phyloP scores from a whole-genome alignment of 2,888 invertebrate species.

The Ommatoiulus sabulosus region DNA sequence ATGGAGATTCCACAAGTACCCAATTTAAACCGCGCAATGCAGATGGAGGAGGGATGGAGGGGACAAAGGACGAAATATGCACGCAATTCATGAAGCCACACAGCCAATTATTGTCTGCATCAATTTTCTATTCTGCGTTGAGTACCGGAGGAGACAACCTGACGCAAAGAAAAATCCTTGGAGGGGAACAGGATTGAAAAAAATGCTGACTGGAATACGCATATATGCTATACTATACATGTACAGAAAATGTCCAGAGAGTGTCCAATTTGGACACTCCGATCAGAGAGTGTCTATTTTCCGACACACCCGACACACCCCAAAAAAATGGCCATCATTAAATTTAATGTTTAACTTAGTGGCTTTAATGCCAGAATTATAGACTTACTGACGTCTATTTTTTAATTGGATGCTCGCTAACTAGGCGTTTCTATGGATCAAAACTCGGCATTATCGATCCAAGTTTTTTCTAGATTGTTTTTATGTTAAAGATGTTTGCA shows the following conservation, averaged over 20 bases:
- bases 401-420: no score
- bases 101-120: constrained; percentile 23
- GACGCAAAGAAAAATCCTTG: not conserved
- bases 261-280: no score
- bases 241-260: not conserved
- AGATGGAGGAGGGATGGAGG: not conserved
- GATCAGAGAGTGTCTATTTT: no score
- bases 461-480: not conserved
- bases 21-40: constrained; percentile 2
- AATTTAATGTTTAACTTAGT: no score
- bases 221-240: not conserved
- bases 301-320: no score
- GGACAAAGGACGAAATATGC: constrained; percentile 21
- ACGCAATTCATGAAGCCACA: constrained; percentile 15
- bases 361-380: no score
- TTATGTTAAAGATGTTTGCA: not conserved
- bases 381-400: no score
- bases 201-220: not conserved
- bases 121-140: not conserved
- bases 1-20: constrained; percentile 36
- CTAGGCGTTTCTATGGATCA: no score
- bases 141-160: not conserved
- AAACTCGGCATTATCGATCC: no score
- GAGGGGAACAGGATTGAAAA: not conserved
- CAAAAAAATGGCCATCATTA: no score